Percentiles rank a stretch among this genome's conserved stretches.
Conservation (phyloP, 2,888 invertebrate genomes). For the Priapulus caudatus region DNA sequence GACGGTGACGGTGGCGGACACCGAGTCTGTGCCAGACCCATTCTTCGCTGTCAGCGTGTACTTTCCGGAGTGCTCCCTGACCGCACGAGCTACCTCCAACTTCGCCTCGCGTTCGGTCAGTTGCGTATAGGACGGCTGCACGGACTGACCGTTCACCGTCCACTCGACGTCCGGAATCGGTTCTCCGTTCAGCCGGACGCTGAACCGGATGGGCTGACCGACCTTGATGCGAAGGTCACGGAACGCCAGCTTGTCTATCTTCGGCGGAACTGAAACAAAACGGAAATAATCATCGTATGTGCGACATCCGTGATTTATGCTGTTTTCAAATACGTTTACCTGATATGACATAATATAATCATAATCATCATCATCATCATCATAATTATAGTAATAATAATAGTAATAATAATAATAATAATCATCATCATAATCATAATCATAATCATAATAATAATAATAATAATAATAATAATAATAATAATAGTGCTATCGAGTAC, state of each 20-base stretch:
- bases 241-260: slow-evolving; percentile 49
- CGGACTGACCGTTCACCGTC: background rate
- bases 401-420: too few species aligned
- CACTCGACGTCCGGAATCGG: background rate
- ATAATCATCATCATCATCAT: too few species aligned
- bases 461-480: too few species aligned
- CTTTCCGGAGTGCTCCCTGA: slow-evolving; percentile 71
- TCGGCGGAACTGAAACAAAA: slow-evolving; percentile 34
- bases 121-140: too few species aligned
- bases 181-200: background rate
- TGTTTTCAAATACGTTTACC: too few species aligned
- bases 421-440: too few species aligned
- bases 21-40: slow-evolving; percentile 73
- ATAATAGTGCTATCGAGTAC: too few species aligned
- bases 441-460: too few species aligned
- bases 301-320: too few species aligned
- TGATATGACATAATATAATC: too few species aligned
- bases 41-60: slow-evolving; percentile 79
- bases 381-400: too few species aligned
- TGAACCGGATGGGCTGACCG: background rate
- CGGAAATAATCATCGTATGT: too few species aligned
- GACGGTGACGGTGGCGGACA: slow-evolving; percentile 69
- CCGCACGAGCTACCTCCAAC: background rate
- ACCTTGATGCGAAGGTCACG: background rate
- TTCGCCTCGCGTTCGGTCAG: background rate